A percentile compares a stretch with the other conserved stretches of the same genome.
Evolutionary conservation across 2,888 invertebrate species (phyloP).

Genomic region (Cactoblastis cactorum): DNA sequence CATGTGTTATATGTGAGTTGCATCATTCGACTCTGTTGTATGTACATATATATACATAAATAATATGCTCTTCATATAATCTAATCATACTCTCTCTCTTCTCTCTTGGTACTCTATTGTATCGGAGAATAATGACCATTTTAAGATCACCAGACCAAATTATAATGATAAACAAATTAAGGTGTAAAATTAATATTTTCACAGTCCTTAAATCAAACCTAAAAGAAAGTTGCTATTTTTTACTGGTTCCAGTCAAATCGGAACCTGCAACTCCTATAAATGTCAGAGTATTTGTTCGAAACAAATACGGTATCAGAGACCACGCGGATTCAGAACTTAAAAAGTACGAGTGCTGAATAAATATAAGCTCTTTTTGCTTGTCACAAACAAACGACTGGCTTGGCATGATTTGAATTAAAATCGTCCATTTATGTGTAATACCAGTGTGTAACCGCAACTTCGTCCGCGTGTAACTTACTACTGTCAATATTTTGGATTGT

Average conservation of each 20-base stretch:
- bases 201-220: background rate
- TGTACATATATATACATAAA: too few species aligned
- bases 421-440: background rate
- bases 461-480: too few species aligned
- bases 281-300: background rate
- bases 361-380: slow-evolving; percentile 4
- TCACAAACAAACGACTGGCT: slow-evolving; percentile 1
- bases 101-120: too few species aligned
- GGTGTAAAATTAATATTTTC: background rate
- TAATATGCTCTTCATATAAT: too few species aligned
- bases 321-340: slow-evolving; percentile 1
- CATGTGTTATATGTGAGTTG: too few species aligned
- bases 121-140: too few species aligned
- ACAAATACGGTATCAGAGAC: background rate
- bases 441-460: too few species aligned
- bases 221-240: background rate
- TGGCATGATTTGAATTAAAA: background rate
- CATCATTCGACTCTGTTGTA: too few species aligned
- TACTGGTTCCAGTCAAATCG: background rate
- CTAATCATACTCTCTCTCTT: too few species aligned
- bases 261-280: background rate
- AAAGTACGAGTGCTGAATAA: slow-evolving; percentile 7
- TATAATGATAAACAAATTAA: too few species aligned
- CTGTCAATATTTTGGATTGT: too few species aligned
- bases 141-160: too few species aligned